Evolutionary conservation across 2,113 vertebrate species (phyloP).

Genomic region (Nyctibius bracteatus): DNA sequence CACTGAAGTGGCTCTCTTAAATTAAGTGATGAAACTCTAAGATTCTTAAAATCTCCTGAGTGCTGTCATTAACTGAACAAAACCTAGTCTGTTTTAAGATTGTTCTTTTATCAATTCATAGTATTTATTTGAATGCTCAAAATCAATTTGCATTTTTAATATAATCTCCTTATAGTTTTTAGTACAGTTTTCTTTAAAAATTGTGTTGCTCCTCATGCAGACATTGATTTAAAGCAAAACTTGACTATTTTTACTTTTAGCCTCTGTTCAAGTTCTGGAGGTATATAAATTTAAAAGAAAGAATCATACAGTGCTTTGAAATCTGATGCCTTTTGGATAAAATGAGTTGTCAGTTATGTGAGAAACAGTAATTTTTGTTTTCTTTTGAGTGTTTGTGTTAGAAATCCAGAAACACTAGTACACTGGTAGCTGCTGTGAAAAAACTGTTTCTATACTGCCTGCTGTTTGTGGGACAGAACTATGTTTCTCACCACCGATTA

Average conservation of each 20-base stretch:
- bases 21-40: constrained; percentile 19
- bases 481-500: not conserved
- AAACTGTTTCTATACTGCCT: not conserved
- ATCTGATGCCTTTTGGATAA: not conserved
- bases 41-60: not conserved
- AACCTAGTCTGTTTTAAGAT: not conserved
- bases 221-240: not conserved
- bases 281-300: not conserved
- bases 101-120: not conserved
- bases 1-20: constrained; percentile 26
- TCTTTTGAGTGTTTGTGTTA: not conserved
- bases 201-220: not conserved
- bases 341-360: not conserved
- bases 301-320: not conserved
- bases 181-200: not conserved
- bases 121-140: not conserved
- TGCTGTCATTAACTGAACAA: not conserved
- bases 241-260: not conserved
- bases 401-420: not conserved
- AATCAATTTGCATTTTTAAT: not conserved
- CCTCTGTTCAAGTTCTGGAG: not conserved
- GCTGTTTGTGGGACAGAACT: not conserved
- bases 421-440: not conserved
- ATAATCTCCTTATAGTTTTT: not conserved
- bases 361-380: not conserved